These are phyloP conservation scores for Cephus sareptanus DNA, from an alignment of 2,888 invertebrate genomes.

Conservation along the genomic window DNA sequence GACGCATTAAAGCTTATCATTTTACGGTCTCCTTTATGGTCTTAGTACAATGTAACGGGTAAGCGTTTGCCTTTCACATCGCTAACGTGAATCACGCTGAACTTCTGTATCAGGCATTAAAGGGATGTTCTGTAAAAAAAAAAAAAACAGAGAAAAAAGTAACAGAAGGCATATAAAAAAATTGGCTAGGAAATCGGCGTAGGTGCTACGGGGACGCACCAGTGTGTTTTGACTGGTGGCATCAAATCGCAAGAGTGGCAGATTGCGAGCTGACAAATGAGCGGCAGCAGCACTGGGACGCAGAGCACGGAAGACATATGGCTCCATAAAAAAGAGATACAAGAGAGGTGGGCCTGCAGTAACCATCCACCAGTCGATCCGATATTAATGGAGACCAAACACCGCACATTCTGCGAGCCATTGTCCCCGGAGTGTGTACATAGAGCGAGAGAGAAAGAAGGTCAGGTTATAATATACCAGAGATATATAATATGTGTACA, in stretches of 20 bases:
- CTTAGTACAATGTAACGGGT: no score
- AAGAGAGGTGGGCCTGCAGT: constrained; percentile 36
- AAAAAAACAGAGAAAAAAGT: constrained; percentile 1
- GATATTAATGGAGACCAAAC: constrained; percentile 66
- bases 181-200: background rate
- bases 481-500: constrained; percentile 53
- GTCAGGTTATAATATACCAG: constrained; percentile 38
- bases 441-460: constrained; percentile 27
- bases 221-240: constrained; percentile 54
- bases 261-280: constrained; percentile 64
- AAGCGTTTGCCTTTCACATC: no score
- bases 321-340: constrained; percentile 59
- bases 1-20: no score
- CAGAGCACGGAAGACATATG: constrained; percentile 59
- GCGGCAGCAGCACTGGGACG: constrained; percentile 41
- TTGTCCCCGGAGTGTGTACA: constrained; percentile 53
- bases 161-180: constrained; percentile 7
- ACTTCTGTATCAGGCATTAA: background rate
- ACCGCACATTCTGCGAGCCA: constrained; percentile 56
- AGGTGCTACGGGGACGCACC: no score
- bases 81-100: no score
- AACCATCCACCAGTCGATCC: constrained; percentile 58
- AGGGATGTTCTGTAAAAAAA: background rate
- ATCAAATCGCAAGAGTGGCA: constrained; percentile 56
- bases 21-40: no score